phyloP scores from a whole-genome alignment of 2,113 vertebrate species.

The Empidonax traillii region DNA sequence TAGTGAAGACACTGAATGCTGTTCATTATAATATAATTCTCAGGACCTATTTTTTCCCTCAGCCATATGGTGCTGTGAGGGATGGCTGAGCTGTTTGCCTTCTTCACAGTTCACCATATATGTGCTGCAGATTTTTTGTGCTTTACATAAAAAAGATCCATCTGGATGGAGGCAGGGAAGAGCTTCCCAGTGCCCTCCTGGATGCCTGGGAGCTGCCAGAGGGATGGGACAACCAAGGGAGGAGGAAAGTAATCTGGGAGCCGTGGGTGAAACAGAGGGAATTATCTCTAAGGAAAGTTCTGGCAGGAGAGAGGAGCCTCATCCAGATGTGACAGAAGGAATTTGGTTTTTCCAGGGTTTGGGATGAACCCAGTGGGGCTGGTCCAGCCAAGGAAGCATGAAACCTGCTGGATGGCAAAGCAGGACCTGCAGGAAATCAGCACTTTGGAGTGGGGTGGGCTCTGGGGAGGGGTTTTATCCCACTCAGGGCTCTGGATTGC shows the following conservation, averaged over 20 bases:
- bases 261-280: fast-evolving
- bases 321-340: neutral
- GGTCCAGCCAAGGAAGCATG: neutral
- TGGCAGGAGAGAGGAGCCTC: neutral
- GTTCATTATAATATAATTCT: neutral
- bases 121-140: neutral
- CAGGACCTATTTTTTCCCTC: constrained; percentile 7
- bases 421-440: neutral
- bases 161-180: neutral
- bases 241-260: neutral
- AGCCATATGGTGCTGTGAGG: constrained; percentile 15
- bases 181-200: neutral
- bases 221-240: too few species aligned
- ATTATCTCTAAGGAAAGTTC: neutral
- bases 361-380: neutral
- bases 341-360: neutral
- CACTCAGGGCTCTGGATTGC: neutral
- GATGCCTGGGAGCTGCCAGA: fast-evolving
- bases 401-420: neutral
- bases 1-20: neutral
- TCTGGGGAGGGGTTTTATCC: neutral
- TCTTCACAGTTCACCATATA: neutral
- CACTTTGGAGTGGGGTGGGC: neutral
- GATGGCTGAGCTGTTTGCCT: constrained; percentile 8
- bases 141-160: neutral